Evolutionary conservation across 2,113 vertebrate genomes (phyloP).

Genomic region (Actenoides lindsayi): DNA sequence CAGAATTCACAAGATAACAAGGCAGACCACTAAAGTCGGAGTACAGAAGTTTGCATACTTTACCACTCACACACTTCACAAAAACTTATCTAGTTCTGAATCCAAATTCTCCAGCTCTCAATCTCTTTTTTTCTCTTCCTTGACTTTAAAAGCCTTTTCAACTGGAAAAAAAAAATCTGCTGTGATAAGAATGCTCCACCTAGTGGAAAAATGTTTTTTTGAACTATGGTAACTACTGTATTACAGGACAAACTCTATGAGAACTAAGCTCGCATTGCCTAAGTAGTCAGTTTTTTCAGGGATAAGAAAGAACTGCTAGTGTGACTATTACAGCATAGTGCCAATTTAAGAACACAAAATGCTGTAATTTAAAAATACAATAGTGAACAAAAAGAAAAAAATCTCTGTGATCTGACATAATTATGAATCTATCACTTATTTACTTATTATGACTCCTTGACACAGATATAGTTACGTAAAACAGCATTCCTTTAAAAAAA

Average conservation of each 20-base stretch:
- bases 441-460: neutral
- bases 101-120: neutral
- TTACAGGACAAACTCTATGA: neutral
- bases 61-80: neutral
- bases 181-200: conserved; percentile 57
- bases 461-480: neutral
- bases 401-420: neutral
- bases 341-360: neutral
- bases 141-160: neutral
- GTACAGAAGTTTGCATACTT: neutral
- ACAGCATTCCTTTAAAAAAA: neutral
- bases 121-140: neutral
- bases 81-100: neutral
- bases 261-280: neutral
- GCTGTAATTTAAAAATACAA: neutral
- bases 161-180: neutral
- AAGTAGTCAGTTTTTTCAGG: neutral
- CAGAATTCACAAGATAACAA: neutral
- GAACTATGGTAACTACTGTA: neutral
- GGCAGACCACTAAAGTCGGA: neutral
- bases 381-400: neutral
- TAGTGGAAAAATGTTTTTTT: conserved; percentile 9
- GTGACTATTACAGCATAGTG: neutral
- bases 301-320: neutral
- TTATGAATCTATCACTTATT: neutral